These are phyloP conservation scores for Mycteria americana DNA, from an alignment of 2,797 vertebrate species.

Conservation along the genomic window DNA sequence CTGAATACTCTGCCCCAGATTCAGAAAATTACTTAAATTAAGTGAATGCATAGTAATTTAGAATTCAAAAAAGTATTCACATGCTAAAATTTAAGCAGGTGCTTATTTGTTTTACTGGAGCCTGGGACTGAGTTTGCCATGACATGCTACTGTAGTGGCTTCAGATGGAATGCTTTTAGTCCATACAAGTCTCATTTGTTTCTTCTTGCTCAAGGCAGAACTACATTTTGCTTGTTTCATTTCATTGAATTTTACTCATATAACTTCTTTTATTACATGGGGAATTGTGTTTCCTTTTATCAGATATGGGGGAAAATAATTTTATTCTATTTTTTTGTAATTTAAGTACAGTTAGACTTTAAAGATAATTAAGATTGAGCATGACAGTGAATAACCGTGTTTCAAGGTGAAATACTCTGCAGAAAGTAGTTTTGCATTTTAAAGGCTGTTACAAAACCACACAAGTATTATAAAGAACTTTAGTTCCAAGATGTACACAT, in stretches of 20 bases:
- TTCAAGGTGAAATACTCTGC: background rate
- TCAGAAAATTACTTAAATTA: background rate
- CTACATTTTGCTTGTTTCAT: background rate
- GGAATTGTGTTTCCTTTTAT: background rate
- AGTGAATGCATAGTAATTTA: background rate
- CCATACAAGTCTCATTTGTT: background rate
- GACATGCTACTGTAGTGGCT: background rate
- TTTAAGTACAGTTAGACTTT: background rate
- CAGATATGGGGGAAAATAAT: background rate
- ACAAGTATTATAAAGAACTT: background rate
- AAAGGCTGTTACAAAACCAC: background rate
- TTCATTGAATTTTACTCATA: background rate
- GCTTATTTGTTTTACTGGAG: background rate
- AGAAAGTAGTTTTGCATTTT: background rate
- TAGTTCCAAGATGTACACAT: background rate
- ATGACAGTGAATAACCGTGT: background rate
- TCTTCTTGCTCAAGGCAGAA: background rate
- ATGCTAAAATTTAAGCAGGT: background rate
- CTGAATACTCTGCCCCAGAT: background rate
- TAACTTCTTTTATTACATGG: background rate
- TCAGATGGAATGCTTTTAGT: background rate
- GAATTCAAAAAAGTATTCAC: background rate
- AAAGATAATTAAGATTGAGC: background rate
- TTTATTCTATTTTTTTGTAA: background rate
- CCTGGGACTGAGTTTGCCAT: background rate